Evolutionary conservation across 2,888 invertebrate species (phyloP), one percentile per base, ranked within the genome.

Genomic region (Hirtodrosophila cameraria): DNA sequence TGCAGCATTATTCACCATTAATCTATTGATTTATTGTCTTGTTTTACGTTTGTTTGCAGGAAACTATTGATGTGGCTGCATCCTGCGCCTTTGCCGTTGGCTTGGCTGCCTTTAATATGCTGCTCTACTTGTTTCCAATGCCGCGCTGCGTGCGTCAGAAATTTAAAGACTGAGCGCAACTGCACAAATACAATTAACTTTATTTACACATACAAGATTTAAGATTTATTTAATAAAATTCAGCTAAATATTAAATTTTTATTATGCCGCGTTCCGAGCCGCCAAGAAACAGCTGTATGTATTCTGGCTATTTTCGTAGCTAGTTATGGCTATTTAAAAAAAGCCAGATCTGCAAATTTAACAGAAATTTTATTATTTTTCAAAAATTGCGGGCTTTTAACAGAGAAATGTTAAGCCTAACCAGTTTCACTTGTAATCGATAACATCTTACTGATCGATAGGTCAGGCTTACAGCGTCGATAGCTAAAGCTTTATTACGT

Each of bases 61-160:
- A 96, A 73, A 93, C 95, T 45, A 97, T 90, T 52, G 91, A 97
- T 91, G 93, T 97, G 52, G 94, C 96, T 0, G 93, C 97, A 18
- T 94, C 96, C 0, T 94, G 97, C 67, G 96, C 96, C 0, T 97
- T 97, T 86, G 94, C 96, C 0, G 91, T 95, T 0, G 96, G 96
- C 1, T 93, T 97, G 75, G 94, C 96, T 66, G 92, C 97, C 39
- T 92, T 97, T 3, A 97, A 97, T 89, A 94, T 97, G 89, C 93
- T 97, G 62, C 91, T 97, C 48, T 97, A 97, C 90, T 91, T 97
- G 36, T 93, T 97, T 77, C 97, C 97, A 0, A 90, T 97, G 77
- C 97, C 97, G 0, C 94, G 94, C 25, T 96, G 95, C 87, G 93
- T 97, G 9, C 96, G 96, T 85, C 95, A 95, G 64, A 97, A 97